A percentile compares a stretch with the other conserved stretches of the same genome.
Evolutionary conservation across 2,888 invertebrate species (phyloP).

Genomic region (Mesorhabditis spiculigera): DNA sequence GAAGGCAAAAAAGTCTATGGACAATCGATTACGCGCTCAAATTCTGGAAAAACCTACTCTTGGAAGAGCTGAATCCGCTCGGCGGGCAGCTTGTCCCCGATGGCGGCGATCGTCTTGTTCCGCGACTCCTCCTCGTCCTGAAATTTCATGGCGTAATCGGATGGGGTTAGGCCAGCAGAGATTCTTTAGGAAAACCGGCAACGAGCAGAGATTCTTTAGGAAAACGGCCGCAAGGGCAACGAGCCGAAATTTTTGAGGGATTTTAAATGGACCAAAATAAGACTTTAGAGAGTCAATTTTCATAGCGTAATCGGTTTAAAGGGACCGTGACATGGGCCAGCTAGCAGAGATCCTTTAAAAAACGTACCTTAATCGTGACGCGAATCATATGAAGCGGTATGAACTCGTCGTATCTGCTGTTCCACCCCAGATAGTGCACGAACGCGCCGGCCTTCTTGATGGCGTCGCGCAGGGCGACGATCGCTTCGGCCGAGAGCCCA

Average conservation of each 20-base stretch:
- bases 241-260: no score
- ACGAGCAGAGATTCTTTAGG: no score
- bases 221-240: no score
- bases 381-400: neutral
- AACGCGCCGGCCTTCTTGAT: neutral
- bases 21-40: no score
- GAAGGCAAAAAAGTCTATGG: no score
- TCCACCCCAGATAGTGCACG: constrained; percentile 5
- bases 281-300: no score
- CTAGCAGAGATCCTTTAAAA: neutral
- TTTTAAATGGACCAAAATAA: no score
- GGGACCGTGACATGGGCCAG: no score
- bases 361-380: neutral
- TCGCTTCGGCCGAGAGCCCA: neutral
- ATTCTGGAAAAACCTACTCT: neutral
- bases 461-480: neutral
- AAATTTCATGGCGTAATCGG: neutral
- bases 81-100: constrained; percentile 3
- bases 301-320: no score
- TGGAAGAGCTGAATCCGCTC: neutral
- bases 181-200: no score
- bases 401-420: constrained; percentile 4
- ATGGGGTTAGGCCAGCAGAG: no score
- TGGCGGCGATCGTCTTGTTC: neutral
- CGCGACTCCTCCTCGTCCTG: constrained; percentile 3